Percentiles rank a stretch among this genome's conserved stretches.
phyloP scores from a whole-genome alignment of 2,113 vertebrate species.

The Promerops cafer region DNA sequence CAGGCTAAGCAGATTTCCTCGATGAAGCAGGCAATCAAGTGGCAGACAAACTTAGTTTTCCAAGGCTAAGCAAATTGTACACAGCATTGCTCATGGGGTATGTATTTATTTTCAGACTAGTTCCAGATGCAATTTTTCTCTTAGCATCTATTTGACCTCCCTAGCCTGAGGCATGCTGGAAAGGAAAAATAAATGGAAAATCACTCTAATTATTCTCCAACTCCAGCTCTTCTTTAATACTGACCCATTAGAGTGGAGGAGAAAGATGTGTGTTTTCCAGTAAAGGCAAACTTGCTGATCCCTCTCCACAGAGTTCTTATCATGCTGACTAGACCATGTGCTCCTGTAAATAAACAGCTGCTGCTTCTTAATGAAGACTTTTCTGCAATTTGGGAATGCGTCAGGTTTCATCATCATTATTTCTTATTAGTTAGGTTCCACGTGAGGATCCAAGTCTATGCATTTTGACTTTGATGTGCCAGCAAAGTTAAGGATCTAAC shows the following conservation, averaged over 20 bases:
- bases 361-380: conserved; percentile 19
- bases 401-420: neutral
- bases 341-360: conserved; percentile 34
- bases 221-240: neutral
- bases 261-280: neutral
- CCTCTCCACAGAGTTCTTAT: neutral
- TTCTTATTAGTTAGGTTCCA: neutral
- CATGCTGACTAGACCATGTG: conserved; percentile 19
- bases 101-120: conserved; percentile 15
- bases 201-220: conserved; percentile 27
- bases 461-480: neutral
- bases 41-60: conserved; percentile 12
- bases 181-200: conserved; percentile 28
- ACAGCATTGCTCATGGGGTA: neutral
- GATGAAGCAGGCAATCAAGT: conserved; percentile 20
- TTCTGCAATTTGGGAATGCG: neutral
- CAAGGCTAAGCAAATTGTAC: conserved; percentile 12
- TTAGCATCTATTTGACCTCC: conserved; percentile 13
- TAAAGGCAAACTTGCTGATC: conserved; percentile 22
- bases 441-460: neutral
- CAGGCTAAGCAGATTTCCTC: conserved; percentile 33
- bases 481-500: neutral
- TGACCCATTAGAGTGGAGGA: neutral
- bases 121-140: conserved; percentile 29
- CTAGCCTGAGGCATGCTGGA: neutral